Conservation (phyloP, 2,888 invertebrate species). For the Diogma glabrata region DNA sequence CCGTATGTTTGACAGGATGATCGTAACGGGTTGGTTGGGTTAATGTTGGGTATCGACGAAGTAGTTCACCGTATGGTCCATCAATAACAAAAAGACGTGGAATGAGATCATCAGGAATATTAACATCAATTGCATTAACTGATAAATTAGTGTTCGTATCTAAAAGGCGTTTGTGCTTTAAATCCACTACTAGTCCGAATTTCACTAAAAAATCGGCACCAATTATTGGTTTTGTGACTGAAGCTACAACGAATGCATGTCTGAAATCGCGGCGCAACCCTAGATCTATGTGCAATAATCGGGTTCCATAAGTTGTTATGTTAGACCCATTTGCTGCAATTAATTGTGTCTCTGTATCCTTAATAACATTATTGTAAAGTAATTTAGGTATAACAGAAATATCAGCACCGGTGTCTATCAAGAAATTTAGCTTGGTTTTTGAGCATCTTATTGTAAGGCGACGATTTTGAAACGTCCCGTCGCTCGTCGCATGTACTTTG, state of each 20-base stretch:
- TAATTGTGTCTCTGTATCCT: not conserved
- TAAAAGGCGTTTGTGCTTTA: too few species aligned
- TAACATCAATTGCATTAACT: too few species aligned
- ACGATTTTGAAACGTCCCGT: too few species aligned
- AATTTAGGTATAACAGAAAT: not conserved
- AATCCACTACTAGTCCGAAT: too few species aligned
- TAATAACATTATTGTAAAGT: not conserved
- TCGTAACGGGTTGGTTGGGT: not conserved
- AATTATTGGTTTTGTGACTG: not conserved
- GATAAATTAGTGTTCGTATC: too few species aligned
- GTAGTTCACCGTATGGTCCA: not conserved
- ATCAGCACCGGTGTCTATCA: too few species aligned
- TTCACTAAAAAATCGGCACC: not conserved
- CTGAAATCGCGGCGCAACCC: not conserved
- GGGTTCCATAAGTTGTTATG: not conserved
- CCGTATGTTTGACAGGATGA: not conserved
- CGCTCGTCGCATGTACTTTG: too few species aligned
- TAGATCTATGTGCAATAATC: not conserved
- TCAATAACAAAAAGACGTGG: not conserved
- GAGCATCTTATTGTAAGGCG: too few species aligned
- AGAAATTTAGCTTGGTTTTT: too few species aligned
- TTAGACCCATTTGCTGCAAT: not conserved
- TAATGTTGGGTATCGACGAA: not conserved
- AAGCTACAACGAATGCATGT: not conserved
- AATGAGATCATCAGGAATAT: not conserved